Evolutionary conservation across 2,888 invertebrate genomes (phyloP), one percentile per base, ranked within the genome.

Genomic region (Andrena trimmerana): DNA sequence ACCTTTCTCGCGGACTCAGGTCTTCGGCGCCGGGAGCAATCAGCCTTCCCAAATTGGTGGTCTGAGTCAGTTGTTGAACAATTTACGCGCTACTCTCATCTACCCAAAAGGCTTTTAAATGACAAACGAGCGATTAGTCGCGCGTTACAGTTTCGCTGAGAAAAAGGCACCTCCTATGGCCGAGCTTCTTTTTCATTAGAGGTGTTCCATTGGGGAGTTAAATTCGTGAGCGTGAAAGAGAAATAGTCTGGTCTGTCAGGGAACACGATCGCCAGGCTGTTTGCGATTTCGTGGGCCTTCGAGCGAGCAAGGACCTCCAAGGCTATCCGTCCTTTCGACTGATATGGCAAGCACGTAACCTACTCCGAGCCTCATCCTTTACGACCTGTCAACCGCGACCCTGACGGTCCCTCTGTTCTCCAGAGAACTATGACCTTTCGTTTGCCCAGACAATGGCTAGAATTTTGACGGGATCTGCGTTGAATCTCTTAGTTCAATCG

Each of bases 341-440:
- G 74, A 87, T 87, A 88, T 87, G 86, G 84, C 84, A 78, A 81
- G 78, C 87, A 83, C 86, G 86, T 84, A 84, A 80, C 76, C 86
- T 76, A 80, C 77, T 81, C 81, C 81, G 74, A 80, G 71, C 75
- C 81, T 79, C 85, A 85, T 88, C 85, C 78, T 87, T 87, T 76
- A 87, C 68, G 81, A 82, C 52, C 81, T 81, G 87, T 87, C 86
- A 81, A 79, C 75, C 75, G 10, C 27, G 78, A 70, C 71, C 87
- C 72, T 87, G 86, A 81, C 50, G 62, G 65, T 52, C 29, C 57
- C n/a, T 50, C 69, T 60, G 48, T 74, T 42, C 70, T 54, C 54
- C 29, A 2, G 33, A 29, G 62, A 78, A 52, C 70, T 80, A 59
- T 65, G 67, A 79, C 79, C 74, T 68, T 65, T 48, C n/a, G 42